These are phyloP conservation scores for Charadrius vociferus DNA, from an alignment of 2,113 vertebrate species.

Conservation along the genomic window DNA sequence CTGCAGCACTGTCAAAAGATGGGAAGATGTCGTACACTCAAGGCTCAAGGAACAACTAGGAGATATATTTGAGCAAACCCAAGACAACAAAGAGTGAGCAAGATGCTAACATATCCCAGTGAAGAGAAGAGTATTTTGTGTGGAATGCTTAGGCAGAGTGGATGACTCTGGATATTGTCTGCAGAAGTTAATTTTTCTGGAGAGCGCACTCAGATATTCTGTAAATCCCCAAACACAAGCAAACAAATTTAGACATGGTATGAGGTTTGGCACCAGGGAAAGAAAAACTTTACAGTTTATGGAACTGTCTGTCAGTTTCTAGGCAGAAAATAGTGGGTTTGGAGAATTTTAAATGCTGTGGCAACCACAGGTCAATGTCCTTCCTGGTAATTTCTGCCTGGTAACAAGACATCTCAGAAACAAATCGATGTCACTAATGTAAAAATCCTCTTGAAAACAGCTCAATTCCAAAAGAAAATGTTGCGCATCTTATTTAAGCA, in stretches of 20 bases:
- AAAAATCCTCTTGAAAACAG: neutral
- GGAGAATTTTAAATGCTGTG: neutral
- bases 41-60: neutral
- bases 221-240: neutral
- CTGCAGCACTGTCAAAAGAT: neutral
- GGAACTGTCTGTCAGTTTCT: neutral
- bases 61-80: neutral
- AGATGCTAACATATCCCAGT: neutral
- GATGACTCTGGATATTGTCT: neutral
- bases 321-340: conserved; percentile 25
- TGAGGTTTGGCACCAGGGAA: neutral
- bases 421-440: neutral
- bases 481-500: neutral
- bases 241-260: neutral
- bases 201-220: neutral
- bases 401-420: neutral
- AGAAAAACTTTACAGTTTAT: neutral
- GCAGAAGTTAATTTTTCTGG: neutral
- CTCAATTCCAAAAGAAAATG: neutral
- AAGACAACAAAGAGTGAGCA: neutral
- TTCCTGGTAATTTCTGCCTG: neutral
- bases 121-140: neutral
- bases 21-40: neutral
- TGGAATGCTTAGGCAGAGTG: neutral
- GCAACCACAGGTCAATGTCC: neutral